Evolutionary conservation across 2,113 vertebrate species (phyloP), one percentile per base, ranked within the genome.

Genomic region (Mungos mungo): DNA sequence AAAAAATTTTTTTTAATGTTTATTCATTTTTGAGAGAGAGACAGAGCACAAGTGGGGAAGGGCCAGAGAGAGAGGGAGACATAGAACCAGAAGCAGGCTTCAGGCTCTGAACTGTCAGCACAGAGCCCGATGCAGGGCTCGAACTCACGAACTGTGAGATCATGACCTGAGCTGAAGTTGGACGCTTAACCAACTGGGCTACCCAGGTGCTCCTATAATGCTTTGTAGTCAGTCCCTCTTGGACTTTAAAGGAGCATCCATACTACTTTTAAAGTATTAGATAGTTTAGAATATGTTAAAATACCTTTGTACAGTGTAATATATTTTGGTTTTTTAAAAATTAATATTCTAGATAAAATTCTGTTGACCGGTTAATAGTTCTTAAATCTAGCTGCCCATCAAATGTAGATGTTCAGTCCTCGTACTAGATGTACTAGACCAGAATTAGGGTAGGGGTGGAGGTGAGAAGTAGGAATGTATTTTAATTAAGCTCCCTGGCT

Each of bases 281-380:
- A 52, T 86, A 60, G 87, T 72, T 72, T 45, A 47, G 96, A 93
- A 21, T 84, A 65, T 65, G n/a, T 82, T 69, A 97, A 83, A 92
- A 63, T 90, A 86, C 9, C 33, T 89, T 50, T 77, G 9, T 79
- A 66, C 15, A 92, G 23, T 68, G 35, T 77, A 33, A 10, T 60
- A 16, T 65, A n/a, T 80, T 52, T 71, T 54, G 31, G 50, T 84
- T 90, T 80, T 95, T 57, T 57, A 14, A 50, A 52, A 60, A 65
- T 82, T 92, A 50, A 71, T 72, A 84, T 82, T 72, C 80, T 82
- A 69, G 31, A 35, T 63, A 92, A 50, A 47, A 87, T 88, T 94
- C 38, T 94, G 0, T 68, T 33, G 3, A 79, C 18, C 68, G 19
- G 33, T 68, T 87, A 94, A 68, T 96, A 29, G 57, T 60, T 60